phyloP scores from a whole-genome alignment of 2,113 vertebrate genomes.

The Lathamus discolor region DNA sequence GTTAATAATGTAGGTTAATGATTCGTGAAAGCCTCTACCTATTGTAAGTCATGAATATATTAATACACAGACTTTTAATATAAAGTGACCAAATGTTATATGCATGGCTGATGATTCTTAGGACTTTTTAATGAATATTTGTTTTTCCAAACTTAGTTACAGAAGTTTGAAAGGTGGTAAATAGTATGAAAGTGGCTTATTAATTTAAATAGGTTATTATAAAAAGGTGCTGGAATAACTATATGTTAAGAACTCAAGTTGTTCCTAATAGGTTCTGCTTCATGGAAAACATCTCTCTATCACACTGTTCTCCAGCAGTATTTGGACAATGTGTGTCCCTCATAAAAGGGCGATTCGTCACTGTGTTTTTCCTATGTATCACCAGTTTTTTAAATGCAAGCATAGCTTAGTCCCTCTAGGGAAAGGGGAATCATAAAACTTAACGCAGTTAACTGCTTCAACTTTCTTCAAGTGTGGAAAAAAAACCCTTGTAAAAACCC shows the following conservation, averaged over 20 bases:
- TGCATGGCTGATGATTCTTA: background rate
- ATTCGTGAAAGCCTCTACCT: background rate
- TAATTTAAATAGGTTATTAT: background rate
- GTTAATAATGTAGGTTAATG: constrained; percentile 23
- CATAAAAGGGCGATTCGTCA: background rate
- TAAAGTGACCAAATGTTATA: background rate
- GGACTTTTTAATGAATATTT: background rate
- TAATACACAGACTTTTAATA: background rate
- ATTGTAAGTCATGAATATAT: background rate
- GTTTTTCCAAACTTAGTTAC: background rate
- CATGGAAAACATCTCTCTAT: background rate
- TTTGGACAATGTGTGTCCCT: background rate
- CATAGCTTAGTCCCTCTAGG: background rate
- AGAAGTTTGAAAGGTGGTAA: background rate
- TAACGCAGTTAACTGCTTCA: background rate
- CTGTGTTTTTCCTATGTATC: background rate
- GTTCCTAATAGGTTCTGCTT: background rate
- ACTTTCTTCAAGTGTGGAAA: background rate
- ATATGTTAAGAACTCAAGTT: background rate
- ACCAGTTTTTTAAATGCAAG: background rate
- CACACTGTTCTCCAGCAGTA: background rate
- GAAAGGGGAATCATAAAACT: background rate
- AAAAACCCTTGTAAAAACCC: background rate
- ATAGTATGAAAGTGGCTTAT: background rate
- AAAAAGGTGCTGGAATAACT: background rate